phyloP scores from a whole-genome alignment of 1,140 invertebrate species.

The Eriocheir sinensis region DNA sequence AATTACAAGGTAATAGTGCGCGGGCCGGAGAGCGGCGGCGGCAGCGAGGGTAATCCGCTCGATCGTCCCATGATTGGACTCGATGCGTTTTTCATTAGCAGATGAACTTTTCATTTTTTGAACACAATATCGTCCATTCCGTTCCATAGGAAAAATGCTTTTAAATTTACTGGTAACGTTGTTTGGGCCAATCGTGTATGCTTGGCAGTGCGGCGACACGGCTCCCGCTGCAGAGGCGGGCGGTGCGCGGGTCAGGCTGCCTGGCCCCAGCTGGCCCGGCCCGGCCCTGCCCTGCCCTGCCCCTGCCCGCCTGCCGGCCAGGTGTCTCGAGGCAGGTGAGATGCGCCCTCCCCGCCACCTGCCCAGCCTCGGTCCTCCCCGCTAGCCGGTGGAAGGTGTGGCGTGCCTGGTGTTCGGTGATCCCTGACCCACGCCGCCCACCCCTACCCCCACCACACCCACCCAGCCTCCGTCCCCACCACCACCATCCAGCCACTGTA shows the following conservation, averaged over 20 bases:
- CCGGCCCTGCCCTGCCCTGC: background rate
- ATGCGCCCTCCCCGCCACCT: conserved; percentile 8
- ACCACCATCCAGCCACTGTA: background rate
- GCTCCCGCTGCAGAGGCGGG: background rate
- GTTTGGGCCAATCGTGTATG: conserved; percentile 51
- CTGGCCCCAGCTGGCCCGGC: too few relatives aligned
- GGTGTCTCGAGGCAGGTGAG: conserved; percentile 8
- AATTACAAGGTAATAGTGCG: conserved; percentile 65
- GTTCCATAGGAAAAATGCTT: conserved; percentile 57
- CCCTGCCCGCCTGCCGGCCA: background rate
- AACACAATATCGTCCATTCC: conserved; percentile 64
- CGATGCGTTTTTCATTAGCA: conserved; percentile 65
- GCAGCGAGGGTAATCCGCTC: conserved; percentile 50
- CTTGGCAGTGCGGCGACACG: conserved; percentile 38
- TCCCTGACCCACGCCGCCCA: conserved; percentile 8
- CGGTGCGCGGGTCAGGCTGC: background rate
- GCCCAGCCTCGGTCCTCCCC: background rate
- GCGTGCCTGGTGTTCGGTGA: conserved; percentile 10
- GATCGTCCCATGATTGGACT: conserved; percentile 65
- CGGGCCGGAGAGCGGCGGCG: conserved; percentile 35
- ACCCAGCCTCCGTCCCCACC: background rate
- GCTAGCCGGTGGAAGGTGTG: background rate
- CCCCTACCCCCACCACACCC: background rate
- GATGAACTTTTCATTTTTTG: conserved; percentile 64
- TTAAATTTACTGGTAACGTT: conserved; percentile 61